Evolutionary conservation across 30 jellyfish, hydroid and myxozoan species (phyloP), one percentile per base, ranked within the genome.

Genomic region (Hydractinia symbiolongicarpus): DNA sequence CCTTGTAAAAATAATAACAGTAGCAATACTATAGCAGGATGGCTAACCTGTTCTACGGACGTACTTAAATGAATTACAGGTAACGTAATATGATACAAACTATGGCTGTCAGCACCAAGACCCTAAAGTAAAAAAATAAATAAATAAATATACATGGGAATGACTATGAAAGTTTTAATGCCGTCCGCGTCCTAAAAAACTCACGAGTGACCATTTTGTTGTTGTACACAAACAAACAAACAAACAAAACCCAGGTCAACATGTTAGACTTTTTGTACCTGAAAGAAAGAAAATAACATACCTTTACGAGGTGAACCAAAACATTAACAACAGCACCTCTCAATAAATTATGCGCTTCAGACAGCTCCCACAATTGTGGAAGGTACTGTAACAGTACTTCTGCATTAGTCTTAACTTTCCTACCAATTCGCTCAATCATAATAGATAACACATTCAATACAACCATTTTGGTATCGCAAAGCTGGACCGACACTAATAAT

Each of bases 341-440:
- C 78, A 89, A 73, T 87, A 89, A 80, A 68, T 89, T 89, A 61
- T 89, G 95, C 17, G 79, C 95, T 4, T 76, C 89, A n/a, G 96
- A 89, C 66, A 84, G 84, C 53, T 67, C 83, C 96, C 96, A 89
- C 9, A 89, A 82, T 60, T 84, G 90, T 13, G 96, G 96, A 11
- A 89, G 82, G 62, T 89, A 84, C 20, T 73, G 78, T 58, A 90
- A 50, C 21, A 89, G 72, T 8, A 55, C 84, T 5, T 84, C 67
- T 10, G 82, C 81, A 55, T 77, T 55, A 5, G 64, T 64, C 50
- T 20, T 72, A 78, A 89, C 95, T 86, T 83, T 81, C 55, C 77
- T 8, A 13, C 84, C 87, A 8, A 82, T 67, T 4, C 95, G 86
- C 78, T 89, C 95, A 19, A 89, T 81, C 49, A 84, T 79, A 21